Base-by-base conservation (phyloP, 2,888 invertebrate genomes). In the Cactoblastis cactorum region DNA sequence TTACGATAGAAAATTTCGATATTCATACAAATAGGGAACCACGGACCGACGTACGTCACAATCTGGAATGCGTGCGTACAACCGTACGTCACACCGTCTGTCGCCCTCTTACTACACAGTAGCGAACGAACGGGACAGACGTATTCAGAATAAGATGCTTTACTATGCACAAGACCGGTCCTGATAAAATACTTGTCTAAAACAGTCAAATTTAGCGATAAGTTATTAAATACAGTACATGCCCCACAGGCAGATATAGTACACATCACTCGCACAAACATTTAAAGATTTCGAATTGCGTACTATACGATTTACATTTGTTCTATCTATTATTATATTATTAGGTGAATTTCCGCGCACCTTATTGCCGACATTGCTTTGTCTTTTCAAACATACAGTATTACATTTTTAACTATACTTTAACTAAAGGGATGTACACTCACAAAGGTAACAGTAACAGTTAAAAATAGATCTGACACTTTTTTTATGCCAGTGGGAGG, bases 41-140 rank as follows among this genome's bases (percentile, higher is more conserved):
- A 49, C 37, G 28, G 57, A 57, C 52, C 57, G 49, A 51, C 22
- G n/a, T n/a, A 53, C 33, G 49, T 45, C 53, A 57, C 53, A 54
- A 53, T 57, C 57, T 53, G 17, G 43, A 43, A 43, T 43, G 43
- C 43, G 28, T 49, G n/a, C 45, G 47, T 49, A 38, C 18, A 35
- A 32, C 49, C 39, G 48, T 45, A 50, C 45, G 28, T 35, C 34
- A 45, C 22, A 45, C 34, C 39, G 39, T 45, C 47, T 37, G 53
- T 52, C 50, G 45, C 47, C 50, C 50, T 56, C 53, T 17, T 38
- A 51, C 54, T 54, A 54, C 52, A 53, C 51, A 51, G 45, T 54
- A 55, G 50, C 50, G 53, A 53, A 50, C 52, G 52, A 50, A 38
- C 54, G 50, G 49, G 57, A 50, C 51, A 50, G 43, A 43, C 5